Evolutionary conservation across 2,113 vertebrate genomes (phyloP).

Genomic region (Dendrocopos noguchii): DNA sequence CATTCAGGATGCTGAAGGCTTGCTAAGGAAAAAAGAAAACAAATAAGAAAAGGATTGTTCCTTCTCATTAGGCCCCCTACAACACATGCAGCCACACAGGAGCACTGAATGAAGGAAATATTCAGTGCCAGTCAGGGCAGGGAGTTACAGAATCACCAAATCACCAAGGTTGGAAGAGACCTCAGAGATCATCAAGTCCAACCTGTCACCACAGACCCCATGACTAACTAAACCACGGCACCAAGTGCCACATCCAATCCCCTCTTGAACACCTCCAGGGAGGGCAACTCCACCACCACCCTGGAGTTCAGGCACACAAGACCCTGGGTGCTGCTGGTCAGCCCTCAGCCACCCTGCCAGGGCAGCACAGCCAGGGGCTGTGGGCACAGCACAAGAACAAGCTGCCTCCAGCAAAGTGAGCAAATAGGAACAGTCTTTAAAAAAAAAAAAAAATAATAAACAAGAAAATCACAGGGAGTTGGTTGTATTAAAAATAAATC

Average conservation of each 20-base stretch:
- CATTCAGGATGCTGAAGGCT: neutral
- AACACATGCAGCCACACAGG: rapidly evolving
- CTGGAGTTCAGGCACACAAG: rapidly evolving
- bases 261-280: too few relatives aligned
- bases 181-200: too few relatives aligned
- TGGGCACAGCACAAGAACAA: neutral
- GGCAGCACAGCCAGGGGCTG: neutral
- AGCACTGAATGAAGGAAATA: neutral
- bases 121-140: neutral
- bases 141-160: too few relatives aligned
- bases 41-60: neutral
- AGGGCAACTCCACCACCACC: too few relatives aligned
- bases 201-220: too few relatives aligned
- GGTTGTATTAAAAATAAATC: slow-evolving; percentile 19
- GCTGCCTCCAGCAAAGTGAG: neutral
- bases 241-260: too few relatives aligned
- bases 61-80: neutral
- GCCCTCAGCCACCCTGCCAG: neutral
- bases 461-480: neutral
- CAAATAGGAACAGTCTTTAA: neutral
- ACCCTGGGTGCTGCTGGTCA: neutral
- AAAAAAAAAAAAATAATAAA: neutral
- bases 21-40: rapidly evolving
- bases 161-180: too few relatives aligned
- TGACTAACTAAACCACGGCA: too few relatives aligned